phyloP scores from a whole-genome alignment of 2,888 invertebrate species.

The Pilophorus perplexus region DNA sequence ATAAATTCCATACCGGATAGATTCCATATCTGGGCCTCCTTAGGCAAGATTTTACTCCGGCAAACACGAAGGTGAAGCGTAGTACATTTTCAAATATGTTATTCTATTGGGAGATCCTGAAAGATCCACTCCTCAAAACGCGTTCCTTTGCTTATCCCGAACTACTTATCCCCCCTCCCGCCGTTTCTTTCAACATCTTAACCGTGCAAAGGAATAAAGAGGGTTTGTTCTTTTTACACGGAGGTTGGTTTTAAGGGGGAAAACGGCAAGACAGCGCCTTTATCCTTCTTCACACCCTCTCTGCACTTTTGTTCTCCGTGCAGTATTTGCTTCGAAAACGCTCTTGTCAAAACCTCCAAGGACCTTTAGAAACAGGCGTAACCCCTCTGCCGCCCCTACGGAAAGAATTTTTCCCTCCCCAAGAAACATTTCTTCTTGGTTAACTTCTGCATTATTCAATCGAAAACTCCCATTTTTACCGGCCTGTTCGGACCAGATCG shows the following conservation, averaged over 20 bases:
- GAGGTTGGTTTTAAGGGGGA: background rate
- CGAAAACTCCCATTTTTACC: conserved; percentile 1
- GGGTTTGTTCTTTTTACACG: conserved; percentile 1
- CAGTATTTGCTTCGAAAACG: conserved; percentile 22
- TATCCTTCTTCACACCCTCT: conserved; percentile 13
- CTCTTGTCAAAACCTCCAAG: conserved; percentile 21
- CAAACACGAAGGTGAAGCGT: no score
- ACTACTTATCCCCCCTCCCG: no score
- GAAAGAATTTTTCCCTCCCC: conserved; percentile 4
- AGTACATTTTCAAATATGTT: background rate
- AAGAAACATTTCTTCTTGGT: conserved; percentile 12
- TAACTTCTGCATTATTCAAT: conserved; percentile 37
- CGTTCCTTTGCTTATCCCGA: background rate
- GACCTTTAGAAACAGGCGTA: conserved; percentile 30
- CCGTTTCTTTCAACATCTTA: conserved; percentile 4
- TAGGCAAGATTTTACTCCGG: no score
- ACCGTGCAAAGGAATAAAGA: background rate
- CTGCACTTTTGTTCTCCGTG: conserved; percentile 11
- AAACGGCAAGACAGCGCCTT: conserved; percentile 1
- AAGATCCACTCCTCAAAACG: conserved; percentile 5
- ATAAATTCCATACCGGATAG: no score
- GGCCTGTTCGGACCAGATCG: conserved; percentile 12
- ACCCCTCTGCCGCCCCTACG: background rate
- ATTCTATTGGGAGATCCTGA: background rate
- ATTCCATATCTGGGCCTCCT: no score